phyloP scores from a whole-genome alignment of 2,113 vertebrate species.

The Stomatorhinus ivindoensis region DNA sequence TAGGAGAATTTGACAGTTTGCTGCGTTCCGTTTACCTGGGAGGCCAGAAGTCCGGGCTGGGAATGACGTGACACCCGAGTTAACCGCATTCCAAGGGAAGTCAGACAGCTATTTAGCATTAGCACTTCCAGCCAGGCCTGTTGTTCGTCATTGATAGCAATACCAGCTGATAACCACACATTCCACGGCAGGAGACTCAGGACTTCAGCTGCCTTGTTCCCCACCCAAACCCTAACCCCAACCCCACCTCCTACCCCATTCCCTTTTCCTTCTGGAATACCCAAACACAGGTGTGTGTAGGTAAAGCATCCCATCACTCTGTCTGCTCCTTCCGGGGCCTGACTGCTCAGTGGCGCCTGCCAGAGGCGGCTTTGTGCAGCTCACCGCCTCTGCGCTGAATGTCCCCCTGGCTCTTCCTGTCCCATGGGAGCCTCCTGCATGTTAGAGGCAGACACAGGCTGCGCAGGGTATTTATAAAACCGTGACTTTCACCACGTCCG shows the following conservation, averaged over 20 bases:
- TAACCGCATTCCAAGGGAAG: neutral
- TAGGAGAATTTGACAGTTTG: neutral
- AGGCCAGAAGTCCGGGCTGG: neutral
- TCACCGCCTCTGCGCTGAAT: slow-evolving; percentile 54
- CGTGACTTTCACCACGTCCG: slow-evolving; percentile 39
- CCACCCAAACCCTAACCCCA: neutral
- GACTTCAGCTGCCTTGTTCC: neutral
- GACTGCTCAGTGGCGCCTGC: slow-evolving; percentile 6
- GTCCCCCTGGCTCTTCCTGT: slow-evolving; percentile 42
- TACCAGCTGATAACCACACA: neutral
- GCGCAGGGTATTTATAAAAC: slow-evolving; percentile 42
- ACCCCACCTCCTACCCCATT: neutral
- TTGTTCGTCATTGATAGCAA: neutral
- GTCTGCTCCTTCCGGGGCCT: neutral
- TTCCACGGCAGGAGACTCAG: neutral
- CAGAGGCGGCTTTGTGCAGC: slow-evolving; percentile 39
- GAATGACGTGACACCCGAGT: neutral
- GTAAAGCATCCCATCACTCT: neutral
- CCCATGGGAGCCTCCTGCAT: slow-evolving; percentile 37
- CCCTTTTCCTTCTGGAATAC: neutral
- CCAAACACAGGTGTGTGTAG: neutral
- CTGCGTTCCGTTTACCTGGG: neutral
- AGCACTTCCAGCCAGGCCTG: neutral
- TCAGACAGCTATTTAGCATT: neutral
- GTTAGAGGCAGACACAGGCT: slow-evolving; percentile 47